phyloP scores from a whole-genome alignment of 2,113 vertebrate genomes.

The Piaya cayana region DNA sequence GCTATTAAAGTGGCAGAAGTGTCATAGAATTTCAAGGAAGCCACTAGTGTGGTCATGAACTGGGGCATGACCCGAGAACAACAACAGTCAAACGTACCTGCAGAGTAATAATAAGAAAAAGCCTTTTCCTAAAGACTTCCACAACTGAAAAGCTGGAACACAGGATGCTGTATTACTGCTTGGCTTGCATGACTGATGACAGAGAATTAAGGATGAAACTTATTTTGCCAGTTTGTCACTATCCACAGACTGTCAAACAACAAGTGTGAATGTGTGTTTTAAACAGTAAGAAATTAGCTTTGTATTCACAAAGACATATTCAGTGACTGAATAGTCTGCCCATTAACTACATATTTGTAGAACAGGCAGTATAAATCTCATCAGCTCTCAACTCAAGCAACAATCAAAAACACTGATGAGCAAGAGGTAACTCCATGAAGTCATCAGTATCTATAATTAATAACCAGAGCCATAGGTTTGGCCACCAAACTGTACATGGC shows the following conservation, averaged over 20 bases:
- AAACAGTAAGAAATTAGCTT: constrained; percentile 1
- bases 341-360: not conserved
- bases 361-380: not conserved
- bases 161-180: not conserved
- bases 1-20: not conserved
- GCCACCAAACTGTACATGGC: not conserved
- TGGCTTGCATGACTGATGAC: not conserved
- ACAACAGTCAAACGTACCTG: not conserved
- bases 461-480: not conserved
- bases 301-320: not conserved
- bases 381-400: not conserved
- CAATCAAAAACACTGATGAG: not conserved
- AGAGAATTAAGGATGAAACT: not conserved
- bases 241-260: not conserved
- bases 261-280: not conserved
- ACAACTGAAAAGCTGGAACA: not conserved
- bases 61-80: not conserved
- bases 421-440: constrained; percentile 4
- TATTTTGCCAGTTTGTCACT: not conserved
- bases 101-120: not conserved
- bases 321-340: not conserved
- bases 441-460: not conserved
- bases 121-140: not conserved
- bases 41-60: not conserved
- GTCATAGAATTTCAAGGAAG: not conserved